Evolutionary conservation across 1,140 invertebrate genomes (phyloP).

Genomic region (Trichomalopsis sarcophagae): DNA sequence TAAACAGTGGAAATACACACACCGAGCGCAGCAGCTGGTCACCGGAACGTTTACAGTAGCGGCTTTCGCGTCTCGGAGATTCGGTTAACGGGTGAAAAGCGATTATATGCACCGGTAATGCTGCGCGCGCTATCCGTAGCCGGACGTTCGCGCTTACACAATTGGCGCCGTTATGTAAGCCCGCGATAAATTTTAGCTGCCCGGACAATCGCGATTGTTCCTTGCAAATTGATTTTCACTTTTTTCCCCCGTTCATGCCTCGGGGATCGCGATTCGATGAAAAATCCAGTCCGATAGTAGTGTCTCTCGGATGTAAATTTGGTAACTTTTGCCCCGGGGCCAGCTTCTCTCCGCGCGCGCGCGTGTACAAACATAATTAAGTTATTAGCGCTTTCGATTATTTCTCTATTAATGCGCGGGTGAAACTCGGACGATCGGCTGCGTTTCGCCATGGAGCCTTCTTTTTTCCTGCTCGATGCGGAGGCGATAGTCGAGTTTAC

Average conservation of each 20-base stretch:
- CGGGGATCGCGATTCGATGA: constrained; percentile 14
- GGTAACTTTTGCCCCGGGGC: not conserved
- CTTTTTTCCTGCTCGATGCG: no score
- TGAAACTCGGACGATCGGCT: not conserved
- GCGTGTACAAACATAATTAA: constrained; percentile 11
- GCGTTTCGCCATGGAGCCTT: no score
- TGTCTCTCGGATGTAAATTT: not conserved
- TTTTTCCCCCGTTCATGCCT: constrained; percentile 31
- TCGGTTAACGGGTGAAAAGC: constrained; percentile 37
- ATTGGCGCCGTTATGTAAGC: constrained; percentile 40
- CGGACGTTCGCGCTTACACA: constrained; percentile 18
- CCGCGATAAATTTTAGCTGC: constrained; percentile 43
- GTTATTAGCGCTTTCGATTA: not conserved
- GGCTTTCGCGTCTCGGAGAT: constrained; percentile 20
- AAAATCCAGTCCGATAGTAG: not conserved
- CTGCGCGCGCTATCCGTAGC: not conserved
- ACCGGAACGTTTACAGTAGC: constrained; percentile 4
- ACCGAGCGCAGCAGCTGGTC: not conserved
- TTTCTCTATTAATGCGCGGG: constrained; percentile 6
- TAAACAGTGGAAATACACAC: not conserved
- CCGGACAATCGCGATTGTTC: constrained; percentile 47
- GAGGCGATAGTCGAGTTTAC: no score
- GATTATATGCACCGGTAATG: constrained; percentile 14
- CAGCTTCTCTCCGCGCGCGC: no score
- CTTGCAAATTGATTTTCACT: constrained; percentile 50